Conservation (phyloP, 1,140 invertebrate species). For the Teleopsis dalmanni region DNA sequence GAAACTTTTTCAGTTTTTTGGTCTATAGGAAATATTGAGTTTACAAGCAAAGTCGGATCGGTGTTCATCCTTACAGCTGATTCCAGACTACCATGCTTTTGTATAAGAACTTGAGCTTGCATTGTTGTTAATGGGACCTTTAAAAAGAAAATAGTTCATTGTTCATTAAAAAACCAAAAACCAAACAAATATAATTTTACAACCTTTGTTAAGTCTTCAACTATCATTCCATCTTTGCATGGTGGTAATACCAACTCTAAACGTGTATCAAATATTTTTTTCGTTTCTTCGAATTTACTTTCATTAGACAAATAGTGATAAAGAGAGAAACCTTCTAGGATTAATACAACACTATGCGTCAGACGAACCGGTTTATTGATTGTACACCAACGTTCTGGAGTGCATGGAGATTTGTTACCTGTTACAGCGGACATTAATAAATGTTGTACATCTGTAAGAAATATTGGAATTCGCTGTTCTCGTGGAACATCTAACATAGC, state of each 20-base stretch:
- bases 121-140: constrained; percentile 59
- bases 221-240: constrained; percentile 60
- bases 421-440: constrained; percentile 68
- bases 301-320: constrained; percentile 63
- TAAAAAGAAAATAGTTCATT: no score
- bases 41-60: constrained; percentile 60
- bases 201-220: constrained; percentile 68
- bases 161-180: not conserved
- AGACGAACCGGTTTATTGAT: constrained; percentile 65
- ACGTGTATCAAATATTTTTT: constrained; percentile 53
- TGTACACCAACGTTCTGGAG: constrained; percentile 68
- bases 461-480: constrained; percentile 62
- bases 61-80: constrained; percentile 56
- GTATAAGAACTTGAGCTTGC: constrained; percentile 57
- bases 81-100: constrained; percentile 61
- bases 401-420: constrained; percentile 60
- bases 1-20: constrained; percentile 15
- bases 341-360: constrained; percentile 61
- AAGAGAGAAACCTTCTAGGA: constrained; percentile 69
- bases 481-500: constrained; percentile 50
- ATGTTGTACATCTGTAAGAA: constrained; percentile 75
- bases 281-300: constrained; percentile 53
- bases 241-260: constrained; percentile 68
- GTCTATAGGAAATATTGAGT: constrained; percentile 57
- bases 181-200: no score